These are phyloP conservation scores for Seriola dumerili DNA, from an alignment of 2,113 vertebrate genomes.

Conservation along the genomic window DNA sequence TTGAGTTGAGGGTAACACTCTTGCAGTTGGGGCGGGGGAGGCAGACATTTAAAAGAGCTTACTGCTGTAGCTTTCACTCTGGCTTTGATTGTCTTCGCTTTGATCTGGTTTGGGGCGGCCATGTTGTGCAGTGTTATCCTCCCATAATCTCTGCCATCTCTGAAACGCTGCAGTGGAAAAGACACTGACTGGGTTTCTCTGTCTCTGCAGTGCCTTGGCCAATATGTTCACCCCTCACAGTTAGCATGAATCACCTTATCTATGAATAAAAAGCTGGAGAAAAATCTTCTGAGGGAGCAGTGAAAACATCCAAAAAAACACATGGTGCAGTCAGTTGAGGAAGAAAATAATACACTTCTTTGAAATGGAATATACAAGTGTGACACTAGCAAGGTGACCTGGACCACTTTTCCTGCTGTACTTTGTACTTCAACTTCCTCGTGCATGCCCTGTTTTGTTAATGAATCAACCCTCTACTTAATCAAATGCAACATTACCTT, in stretches of 20 bases:
- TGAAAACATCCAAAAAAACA: slow-evolving; percentile 11
- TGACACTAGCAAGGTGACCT: slow-evolving; percentile 42
- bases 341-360: slow-evolving; percentile 38
- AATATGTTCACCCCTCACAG: slow-evolving; percentile 36
- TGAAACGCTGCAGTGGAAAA: slow-evolving; percentile 69
- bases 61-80: slow-evolving; percentile 81
- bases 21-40: slow-evolving; percentile 42
- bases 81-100: slow-evolving; percentile 84
- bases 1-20: slow-evolving; percentile 65
- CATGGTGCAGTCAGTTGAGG: slow-evolving; percentile 2
- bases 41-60: slow-evolving; percentile 81
- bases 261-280: slow-evolving; percentile 35
- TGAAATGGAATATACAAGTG: slow-evolving; percentile 31
- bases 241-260: slow-evolving; percentile 52
- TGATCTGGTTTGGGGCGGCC: slow-evolving; percentile 82
- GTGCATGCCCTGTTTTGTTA: slow-evolving; percentile 46
- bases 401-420: slow-evolving; percentile 33
- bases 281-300: slow-evolving; percentile 20
- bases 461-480: slow-evolving; percentile 53
- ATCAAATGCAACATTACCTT: slow-evolving; percentile 70
- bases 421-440: slow-evolving; percentile 32
- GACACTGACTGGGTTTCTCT: slow-evolving; percentile 56
- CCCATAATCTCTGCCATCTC: slow-evolving; percentile 77
- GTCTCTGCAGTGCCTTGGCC: slow-evolving; percentile 33
- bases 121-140: slow-evolving; percentile 81